Evolutionary conservation across 2,888 invertebrate genomes (phyloP), one percentile per base, ranked within the genome.

Genomic region (Caenorhabditis angaria): DNA sequence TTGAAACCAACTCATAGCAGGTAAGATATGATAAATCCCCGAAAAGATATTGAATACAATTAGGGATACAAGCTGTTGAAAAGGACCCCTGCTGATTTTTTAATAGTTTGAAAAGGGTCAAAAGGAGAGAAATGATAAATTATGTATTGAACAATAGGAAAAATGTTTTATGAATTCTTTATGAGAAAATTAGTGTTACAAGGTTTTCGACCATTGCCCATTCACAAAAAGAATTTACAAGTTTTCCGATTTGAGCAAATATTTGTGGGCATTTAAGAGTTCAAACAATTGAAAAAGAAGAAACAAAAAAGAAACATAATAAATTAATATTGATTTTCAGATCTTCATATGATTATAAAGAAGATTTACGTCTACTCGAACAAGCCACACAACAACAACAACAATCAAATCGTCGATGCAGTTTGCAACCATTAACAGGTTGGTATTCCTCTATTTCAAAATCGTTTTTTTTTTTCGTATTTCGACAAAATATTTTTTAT

Each of bases 381-480:
- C 41, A 41, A 3, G 41, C 41, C 10, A 14, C 41, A 41, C 32
- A 32, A 32, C 32, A 32, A 12, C 41, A 51, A 8, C 56, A 63
- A 20, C 63, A 71, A 32, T 32, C 56, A 0, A 66, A 71, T 41
- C 66, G 71, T 24, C 66, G 71, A 29, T 59, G 66, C 5, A 71
- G 71, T 60, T 25, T 71, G n/a, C 71, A 71, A 60, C 29, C 71
- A 27, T 12, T 71, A 27, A 64, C 66, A 25, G 61, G 61, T 41
- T 18, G 32, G 32, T 12, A 32, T 10, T 41, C 18, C 14, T n/a
- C n/a, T n/a, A n/a, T n/a, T n/a, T n/a, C n/a, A n/a, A n/a, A n/a
- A n/a, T n/a, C n/a, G n/a, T n/a, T n/a, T n/a, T n/a, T n/a, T n/a
- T n/a, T n/a, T n/a, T n/a, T n/a, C n/a, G n/a, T n/a, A n/a, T n/a